Conservation (phyloP, 2,797 vertebrate species). For the Jordanella pulchra region DNA sequence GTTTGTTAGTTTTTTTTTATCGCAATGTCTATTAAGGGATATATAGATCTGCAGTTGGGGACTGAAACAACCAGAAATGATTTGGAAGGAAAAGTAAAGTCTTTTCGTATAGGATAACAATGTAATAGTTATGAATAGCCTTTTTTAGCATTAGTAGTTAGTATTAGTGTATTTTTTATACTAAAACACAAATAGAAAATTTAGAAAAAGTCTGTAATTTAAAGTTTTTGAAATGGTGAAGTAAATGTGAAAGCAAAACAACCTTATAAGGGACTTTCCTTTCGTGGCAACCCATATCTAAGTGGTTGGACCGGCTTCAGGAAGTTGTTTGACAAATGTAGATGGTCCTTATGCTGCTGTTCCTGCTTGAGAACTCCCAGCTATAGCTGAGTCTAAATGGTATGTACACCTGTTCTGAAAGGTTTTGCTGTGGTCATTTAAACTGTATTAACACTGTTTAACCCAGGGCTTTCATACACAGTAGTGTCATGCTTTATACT, state of each 20-base stretch:
- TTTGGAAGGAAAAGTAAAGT: too few relatives aligned
- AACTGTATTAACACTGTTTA: constrained; percentile 1
- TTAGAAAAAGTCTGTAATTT: background rate
- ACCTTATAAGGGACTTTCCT: constrained; percentile 29
- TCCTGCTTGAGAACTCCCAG: constrained; percentile 11
- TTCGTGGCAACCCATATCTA: background rate
- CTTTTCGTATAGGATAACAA: too few relatives aligned
- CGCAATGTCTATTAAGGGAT: too few relatives aligned
- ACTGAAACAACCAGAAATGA: too few relatives aligned
- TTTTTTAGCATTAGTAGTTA: background rate
- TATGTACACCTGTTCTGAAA: constrained; percentile 35
- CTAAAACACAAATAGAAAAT: background rate
- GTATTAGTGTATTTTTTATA: background rate
- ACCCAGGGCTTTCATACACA: background rate
- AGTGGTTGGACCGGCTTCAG: constrained; percentile 30
- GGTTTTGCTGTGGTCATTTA: background rate
- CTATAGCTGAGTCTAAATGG: constrained; percentile 35
- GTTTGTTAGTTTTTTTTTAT: background rate
- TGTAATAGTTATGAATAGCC: background rate
- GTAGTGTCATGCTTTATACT: background rate
- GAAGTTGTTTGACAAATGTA: constrained; percentile 10
- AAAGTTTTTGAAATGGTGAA: background rate
- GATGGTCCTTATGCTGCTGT: background rate
- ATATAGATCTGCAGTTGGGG: too few relatives aligned
- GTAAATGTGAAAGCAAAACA: constrained; percentile 63